Evolutionary conservation across 2,888 invertebrate genomes (phyloP).

Genomic region (Chromoteleia sp.): DNA sequence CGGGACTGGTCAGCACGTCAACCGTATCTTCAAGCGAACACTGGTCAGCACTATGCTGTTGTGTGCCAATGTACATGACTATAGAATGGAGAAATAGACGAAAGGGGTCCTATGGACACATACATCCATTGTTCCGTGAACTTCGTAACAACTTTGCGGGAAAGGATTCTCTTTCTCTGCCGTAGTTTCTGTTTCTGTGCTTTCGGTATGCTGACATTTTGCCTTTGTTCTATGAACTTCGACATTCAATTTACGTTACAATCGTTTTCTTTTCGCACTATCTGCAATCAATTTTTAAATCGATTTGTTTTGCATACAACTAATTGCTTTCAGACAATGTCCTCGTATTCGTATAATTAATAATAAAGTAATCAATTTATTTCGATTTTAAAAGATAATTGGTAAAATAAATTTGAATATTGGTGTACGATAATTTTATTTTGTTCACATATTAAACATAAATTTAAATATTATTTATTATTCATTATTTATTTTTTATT

Average conservation of each 20-base stretch:
- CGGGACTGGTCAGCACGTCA: constrained; percentile 77
- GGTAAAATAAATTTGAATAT: too few species aligned
- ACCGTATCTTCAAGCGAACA: constrained; percentile 83
- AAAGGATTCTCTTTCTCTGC: constrained; percentile 71
- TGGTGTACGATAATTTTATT: too few species aligned
- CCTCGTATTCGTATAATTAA: too few species aligned
- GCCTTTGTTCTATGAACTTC: constrained; percentile 69
- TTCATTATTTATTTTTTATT: neutral
- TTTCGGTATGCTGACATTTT: constrained; percentile 69
- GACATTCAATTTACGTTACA: constrained; percentile 68
- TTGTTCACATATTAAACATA: too few species aligned
- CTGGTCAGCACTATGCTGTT: constrained; percentile 80
- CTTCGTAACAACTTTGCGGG: constrained; percentile 82
- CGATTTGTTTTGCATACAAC: neutral
- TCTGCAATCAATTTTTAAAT: constrained; percentile 29
- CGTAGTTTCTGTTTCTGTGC: constrained; percentile 65
- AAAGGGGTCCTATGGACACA: constrained; percentile 75
- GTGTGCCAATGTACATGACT: constrained; percentile 72
- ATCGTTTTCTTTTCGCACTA: constrained; percentile 46
- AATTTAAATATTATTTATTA: too few species aligned
- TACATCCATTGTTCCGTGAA: constrained; percentile 82
- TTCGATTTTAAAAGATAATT: too few species aligned
- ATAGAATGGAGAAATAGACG: constrained; percentile 77
- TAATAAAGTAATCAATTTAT: too few species aligned
- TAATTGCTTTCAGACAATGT: too few species aligned